phyloP scores from a whole-genome alignment of 2,888 invertebrate species.

The Alentia gelatinosa region DNA sequence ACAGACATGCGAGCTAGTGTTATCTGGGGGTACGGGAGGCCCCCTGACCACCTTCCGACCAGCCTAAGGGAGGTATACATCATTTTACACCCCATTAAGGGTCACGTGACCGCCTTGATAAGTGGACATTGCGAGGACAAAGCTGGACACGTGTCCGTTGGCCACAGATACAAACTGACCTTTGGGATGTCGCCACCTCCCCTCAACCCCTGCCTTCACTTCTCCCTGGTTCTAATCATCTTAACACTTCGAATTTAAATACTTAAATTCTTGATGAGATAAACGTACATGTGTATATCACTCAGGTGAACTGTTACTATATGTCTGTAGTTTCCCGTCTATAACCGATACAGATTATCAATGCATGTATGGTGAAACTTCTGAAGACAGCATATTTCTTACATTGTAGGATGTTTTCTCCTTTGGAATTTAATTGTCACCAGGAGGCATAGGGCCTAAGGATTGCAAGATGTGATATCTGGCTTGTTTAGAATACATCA shows the following conservation, averaged over 20 bases:
- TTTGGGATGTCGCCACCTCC: not conserved
- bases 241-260: not conserved
- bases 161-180: not conserved
- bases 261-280: not conserved
- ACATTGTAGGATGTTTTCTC: no score
- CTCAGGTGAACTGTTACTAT: not conserved
- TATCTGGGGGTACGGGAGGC: not conserved
- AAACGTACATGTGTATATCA: no score
- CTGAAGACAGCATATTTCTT: no score
- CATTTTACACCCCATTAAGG: conserved; percentile 51
- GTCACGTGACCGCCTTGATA: conserved; percentile 26
- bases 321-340: not conserved
- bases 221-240: not conserved
- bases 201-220: not conserved
- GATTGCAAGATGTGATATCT: not conserved
- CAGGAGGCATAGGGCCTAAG: no score
- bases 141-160: conserved; percentile 18
- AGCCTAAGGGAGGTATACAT: conserved; percentile 43
- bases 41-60: not conserved
- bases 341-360: no score
- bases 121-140: conserved; percentile 19
- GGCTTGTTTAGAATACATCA: not conserved
- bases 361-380: no score
- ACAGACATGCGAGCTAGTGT: not conserved
- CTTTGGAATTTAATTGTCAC: no score